Percentiles rank a stretch among this genome's conserved stretches.
Evolutionary conservation across 2,888 invertebrate species (phyloP).

Genomic region (Villa cingulata): DNA sequence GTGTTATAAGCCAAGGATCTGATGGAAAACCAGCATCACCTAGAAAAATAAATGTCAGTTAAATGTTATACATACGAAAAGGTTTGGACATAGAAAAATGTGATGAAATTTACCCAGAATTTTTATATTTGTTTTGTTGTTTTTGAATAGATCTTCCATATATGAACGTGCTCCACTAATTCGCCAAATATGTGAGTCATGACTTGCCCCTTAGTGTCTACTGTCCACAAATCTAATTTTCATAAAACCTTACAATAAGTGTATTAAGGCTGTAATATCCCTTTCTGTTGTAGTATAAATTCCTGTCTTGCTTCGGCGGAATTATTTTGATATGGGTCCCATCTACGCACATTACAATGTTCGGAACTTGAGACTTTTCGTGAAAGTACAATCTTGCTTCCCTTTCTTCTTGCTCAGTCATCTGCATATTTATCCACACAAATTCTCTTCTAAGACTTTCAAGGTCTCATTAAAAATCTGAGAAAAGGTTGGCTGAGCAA

Average conservation of each 20-base stretch:
- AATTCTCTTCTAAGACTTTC: background rate
- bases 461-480: background rate
- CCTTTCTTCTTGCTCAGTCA: slow-evolving; percentile 5
- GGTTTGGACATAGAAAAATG: too few species aligned
- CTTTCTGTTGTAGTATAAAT: slow-evolving; percentile 10
- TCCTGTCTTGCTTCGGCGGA: slow-evolving; percentile 4
- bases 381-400: slow-evolving; percentile 7
- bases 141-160: too few species aligned
- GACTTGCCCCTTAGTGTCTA: background rate
- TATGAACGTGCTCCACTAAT: too few species aligned
- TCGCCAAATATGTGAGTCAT: slow-evolving; percentile 1
- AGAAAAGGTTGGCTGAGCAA: slow-evolving; percentile 10
- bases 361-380: slow-evolving; percentile 8
- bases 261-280: slow-evolving; percentile 2
- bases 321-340: slow-evolving; percentile 12
- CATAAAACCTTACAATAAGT: slow-evolving; percentile 5
- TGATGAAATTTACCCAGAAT: too few species aligned
- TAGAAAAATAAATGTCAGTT: too few species aligned
- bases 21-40: too few species aligned
- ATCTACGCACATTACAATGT: slow-evolving; percentile 10
- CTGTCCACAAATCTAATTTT: slow-evolving; percentile 4
- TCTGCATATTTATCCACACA: slow-evolving; percentile 6
- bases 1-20: too few species aligned
- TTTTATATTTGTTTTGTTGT: too few species aligned
- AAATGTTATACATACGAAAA: too few species aligned